A percentile compares a stretch with the other conserved stretches of the same genome.
These are phyloP conservation scores for Ganaspis brasiliensis DNA, from an alignment of 2,888 invertebrate genomes.

Conservation along the genomic window DNA sequence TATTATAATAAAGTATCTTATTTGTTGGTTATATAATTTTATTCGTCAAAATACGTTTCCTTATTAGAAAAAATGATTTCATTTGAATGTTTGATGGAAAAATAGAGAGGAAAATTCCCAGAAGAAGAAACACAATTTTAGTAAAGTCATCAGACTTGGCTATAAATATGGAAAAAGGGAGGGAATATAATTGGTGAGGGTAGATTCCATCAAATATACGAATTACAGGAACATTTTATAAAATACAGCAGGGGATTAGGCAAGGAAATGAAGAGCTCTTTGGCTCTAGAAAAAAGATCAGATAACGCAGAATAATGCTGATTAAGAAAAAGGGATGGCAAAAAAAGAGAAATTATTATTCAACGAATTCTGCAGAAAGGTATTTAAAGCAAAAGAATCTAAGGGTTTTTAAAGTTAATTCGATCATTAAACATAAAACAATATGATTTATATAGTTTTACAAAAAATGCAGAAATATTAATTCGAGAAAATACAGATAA, in stretches of 20 bases:
- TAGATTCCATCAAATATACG: slow-evolving; percentile 11
- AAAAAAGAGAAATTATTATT: not conserved
- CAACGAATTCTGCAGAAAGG: not conserved
- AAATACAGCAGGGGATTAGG: slow-evolving; percentile 3
- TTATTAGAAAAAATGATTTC: too few species aligned
- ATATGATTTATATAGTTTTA: too few species aligned
- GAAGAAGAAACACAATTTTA: not conserved
- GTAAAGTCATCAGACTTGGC: slow-evolving; percentile 10
- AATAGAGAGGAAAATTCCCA: not conserved
- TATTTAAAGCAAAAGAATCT: too few species aligned
- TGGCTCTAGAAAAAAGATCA: not conserved
- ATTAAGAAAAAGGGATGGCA: slow-evolving; percentile 7
- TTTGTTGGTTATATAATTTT: too few species aligned
- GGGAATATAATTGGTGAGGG: not conserved
- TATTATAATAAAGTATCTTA: too few species aligned
- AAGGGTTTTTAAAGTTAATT: too few species aligned
- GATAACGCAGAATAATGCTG: slow-evolving; percentile 12
- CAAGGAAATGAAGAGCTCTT: slow-evolving; percentile 6
- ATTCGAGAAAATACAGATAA: too few species aligned
- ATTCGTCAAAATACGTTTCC: too few species aligned
- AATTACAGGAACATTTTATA: slow-evolving; percentile 1
- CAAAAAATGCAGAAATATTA: too few species aligned
- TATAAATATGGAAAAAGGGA: slow-evolving; percentile 11
- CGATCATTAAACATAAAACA: too few species aligned
- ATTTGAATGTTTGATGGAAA: not conserved